phyloP scores from a whole-genome alignment of 2,888 invertebrate species.

The Sympetrum striolatum region DNA sequence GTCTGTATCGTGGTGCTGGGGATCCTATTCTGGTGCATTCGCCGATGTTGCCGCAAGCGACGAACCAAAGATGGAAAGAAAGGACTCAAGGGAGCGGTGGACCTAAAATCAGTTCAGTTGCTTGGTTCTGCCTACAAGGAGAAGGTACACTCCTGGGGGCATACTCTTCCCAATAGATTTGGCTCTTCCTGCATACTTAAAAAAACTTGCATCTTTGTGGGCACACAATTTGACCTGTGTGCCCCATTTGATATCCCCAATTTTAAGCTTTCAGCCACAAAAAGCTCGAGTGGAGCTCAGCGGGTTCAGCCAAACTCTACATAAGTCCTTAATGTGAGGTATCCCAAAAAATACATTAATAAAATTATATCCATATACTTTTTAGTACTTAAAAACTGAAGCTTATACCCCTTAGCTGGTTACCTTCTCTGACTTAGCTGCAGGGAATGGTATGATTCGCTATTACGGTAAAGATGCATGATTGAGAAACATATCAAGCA shows the following conservation, averaged over 20 bases:
- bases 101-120: constrained; percentile 95
- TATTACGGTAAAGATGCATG: constrained; percentile 43
- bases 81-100: constrained; percentile 88
- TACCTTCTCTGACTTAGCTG: constrained; percentile 43
- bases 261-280: constrained; percentile 40
- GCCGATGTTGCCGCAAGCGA: constrained; percentile 89
- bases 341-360: constrained; percentile 29
- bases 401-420: constrained; percentile 44
- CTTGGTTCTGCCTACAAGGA: constrained; percentile 97
- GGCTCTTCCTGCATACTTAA: constrained; percentile 55
- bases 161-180: constrained; percentile 56
- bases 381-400: constrained; percentile 38
- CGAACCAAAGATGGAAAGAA: constrained; percentile 95
- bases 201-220: constrained; percentile 57
- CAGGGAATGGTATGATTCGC: constrained; percentile 40
- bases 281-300: constrained; percentile 36
- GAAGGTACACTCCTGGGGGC: constrained; percentile 76
- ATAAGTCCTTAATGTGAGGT: constrained; percentile 40
- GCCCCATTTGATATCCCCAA: constrained; percentile 24
- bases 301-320: constrained; percentile 42
- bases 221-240: constrained; percentile 44
- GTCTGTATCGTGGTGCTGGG: constrained; percentile 77
- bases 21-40: constrained; percentile 90
- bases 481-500: constrained; percentile 32
- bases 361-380: neutral